Conservation (phyloP, 2,888 invertebrate genomes). For the Melanargia galathea region DNA sequence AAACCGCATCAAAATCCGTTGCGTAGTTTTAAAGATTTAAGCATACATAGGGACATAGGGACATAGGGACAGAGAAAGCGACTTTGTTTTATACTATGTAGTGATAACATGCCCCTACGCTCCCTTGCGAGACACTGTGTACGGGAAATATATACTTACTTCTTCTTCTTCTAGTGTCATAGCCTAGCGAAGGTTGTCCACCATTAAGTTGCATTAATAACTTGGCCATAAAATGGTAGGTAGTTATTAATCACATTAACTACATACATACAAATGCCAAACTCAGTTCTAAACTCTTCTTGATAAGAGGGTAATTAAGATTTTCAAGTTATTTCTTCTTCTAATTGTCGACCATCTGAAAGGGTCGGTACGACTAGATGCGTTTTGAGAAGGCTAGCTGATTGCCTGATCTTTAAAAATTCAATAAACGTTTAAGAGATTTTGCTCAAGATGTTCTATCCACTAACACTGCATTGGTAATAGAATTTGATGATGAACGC, state of each 20-base stretch:
- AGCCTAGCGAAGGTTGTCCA: too few relatives aligned
- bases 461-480: constrained; percentile 26
- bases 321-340: not conserved
- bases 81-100: too few relatives aligned
- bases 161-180: too few relatives aligned
- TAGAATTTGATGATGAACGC: constrained; percentile 49
- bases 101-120: not conserved
- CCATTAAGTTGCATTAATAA: too few relatives aligned
- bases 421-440: not conserved
- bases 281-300: not conserved
- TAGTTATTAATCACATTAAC: not conserved
- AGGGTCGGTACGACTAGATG: not conserved
- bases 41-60: too few relatives aligned
- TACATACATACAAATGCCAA: not conserved
- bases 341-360: not conserved
- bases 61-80: too few relatives aligned
- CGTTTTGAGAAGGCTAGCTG: not conserved
- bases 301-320: not conserved
- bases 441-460: not conserved
- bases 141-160: too few relatives aligned
- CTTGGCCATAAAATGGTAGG: not conserved
- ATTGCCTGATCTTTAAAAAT: not conserved
- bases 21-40: too few relatives aligned
- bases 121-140: not conserved
- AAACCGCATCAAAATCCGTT: too few relatives aligned